Percentiles rank a stretch among this genome's conserved stretches.
These are phyloP conservation scores for Dasyurus viverrinus DNA, from an alignment of 2,113 vertebrate genomes.

Conservation along the genomic window DNA sequence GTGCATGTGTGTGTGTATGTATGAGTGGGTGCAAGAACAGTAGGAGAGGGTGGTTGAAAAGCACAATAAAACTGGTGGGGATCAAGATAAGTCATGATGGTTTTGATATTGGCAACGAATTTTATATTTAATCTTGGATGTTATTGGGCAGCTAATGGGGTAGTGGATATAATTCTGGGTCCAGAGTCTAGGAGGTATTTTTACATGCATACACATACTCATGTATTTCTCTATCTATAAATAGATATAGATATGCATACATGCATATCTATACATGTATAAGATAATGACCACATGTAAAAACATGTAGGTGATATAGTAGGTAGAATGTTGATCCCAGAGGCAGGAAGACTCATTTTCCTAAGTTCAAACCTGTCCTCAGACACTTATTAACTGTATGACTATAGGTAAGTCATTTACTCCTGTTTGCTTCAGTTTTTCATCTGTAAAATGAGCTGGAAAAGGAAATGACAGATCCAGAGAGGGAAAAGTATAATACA, in stretches of 20 bases:
- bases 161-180: neutral
- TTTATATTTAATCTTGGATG: neutral
- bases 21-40: neutral
- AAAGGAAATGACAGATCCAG: neutral
- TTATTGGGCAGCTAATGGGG: neutral
- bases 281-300: neutral
- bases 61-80: neutral
- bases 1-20: neutral
- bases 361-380: neutral
- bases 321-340: rapidly evolving
- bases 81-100: neutral
- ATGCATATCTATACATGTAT: neutral
- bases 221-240: too few relatives aligned
- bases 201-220: neutral
- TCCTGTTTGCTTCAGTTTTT: neutral
- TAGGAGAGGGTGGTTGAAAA: neutral
- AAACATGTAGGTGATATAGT: neutral
- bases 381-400: neutral
- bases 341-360: neutral
- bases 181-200: neutral
- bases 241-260: neutral
- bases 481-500: neutral
- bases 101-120: neutral
- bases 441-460: neutral
- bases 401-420: neutral